Conservation (phyloP, 2,888 invertebrate genomes). For the Lasioglossum villosulum region DNA sequence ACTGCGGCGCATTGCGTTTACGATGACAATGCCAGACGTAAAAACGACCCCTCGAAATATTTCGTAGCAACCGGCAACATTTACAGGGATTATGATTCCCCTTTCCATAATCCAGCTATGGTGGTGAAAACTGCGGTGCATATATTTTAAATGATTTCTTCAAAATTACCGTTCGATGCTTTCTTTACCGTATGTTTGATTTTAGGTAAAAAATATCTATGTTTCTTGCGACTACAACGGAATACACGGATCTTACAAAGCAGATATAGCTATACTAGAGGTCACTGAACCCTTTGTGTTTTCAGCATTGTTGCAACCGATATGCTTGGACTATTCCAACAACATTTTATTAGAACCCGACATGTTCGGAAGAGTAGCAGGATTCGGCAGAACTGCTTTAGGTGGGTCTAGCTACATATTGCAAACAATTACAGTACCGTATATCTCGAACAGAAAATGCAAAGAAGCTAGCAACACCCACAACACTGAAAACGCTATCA, state of each 20-base stretch:
- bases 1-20: slow-evolving; percentile 85
- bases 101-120: slow-evolving; percentile 61
- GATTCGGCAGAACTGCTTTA: slow-evolving; percentile 80
- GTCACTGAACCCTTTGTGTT: slow-evolving; percentile 73
- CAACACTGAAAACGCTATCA: slow-evolving; percentile 74
- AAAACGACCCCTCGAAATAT: slow-evolving; percentile 67
- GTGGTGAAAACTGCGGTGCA: slow-evolving; percentile 74
- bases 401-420: slow-evolving; percentile 76
- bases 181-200: slow-evolving; percentile 44
- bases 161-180: not conserved
- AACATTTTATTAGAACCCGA: slow-evolving; percentile 60
- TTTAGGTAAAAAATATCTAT: not conserved
- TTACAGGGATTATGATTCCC: slow-evolving; percentile 77
- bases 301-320: slow-evolving; percentile 74
- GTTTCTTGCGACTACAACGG: slow-evolving; percentile 76
- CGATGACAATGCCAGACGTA: slow-evolving; percentile 69
- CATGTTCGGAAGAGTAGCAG: slow-evolving; percentile 78
- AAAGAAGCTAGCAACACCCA: slow-evolving; percentile 57
- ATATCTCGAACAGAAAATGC: slow-evolving; percentile 74
- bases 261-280: slow-evolving; percentile 80
- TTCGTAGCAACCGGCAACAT: slow-evolving; percentile 81
- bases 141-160: slow-evolving; percentile 24
- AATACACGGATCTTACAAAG: slow-evolving; percentile 75
- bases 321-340: slow-evolving; percentile 75
- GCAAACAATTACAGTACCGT: slow-evolving; percentile 79